These are phyloP conservation scores for Samia ricini DNA, from an alignment of 1,140 invertebrate species.

Conservation along the genomic window DNA sequence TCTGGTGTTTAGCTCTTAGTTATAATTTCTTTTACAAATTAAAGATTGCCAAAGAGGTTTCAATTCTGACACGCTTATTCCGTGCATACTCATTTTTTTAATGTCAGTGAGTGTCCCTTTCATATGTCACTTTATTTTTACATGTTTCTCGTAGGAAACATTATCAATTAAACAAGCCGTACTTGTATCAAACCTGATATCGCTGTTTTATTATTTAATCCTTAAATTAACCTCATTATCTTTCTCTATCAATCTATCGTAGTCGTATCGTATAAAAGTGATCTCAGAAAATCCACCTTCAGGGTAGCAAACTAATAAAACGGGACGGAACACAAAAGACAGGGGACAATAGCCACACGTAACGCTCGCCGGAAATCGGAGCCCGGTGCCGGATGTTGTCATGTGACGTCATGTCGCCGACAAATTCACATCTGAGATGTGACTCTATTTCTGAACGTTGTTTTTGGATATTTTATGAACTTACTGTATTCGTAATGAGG, in stretches of 20 bases:
- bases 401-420: conserved; percentile 15
- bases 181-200: too few relatives aligned
- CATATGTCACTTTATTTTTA: too few relatives aligned
- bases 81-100: too few relatives aligned
- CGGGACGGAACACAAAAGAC: conserved; percentile 26
- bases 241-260: neutral
- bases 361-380: conserved; percentile 22
- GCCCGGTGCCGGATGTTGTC: conserved; percentile 19
- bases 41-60: too few relatives aligned
- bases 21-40: too few relatives aligned
- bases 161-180: too few relatives aligned
- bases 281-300: conserved; percentile 17
- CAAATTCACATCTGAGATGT: conserved; percentile 3
- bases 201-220: too few relatives aligned
- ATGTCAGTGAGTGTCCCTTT: too few relatives aligned
- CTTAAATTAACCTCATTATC: too few relatives aligned
- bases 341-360: conserved; percentile 26
- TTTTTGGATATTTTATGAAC: neutral
- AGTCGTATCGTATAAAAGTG: conserved; percentile 15
- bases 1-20: too few relatives aligned
- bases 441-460: neutral
- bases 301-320: conserved; percentile 36
- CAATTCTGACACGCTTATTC: too few relatives aligned
- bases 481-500: neutral
- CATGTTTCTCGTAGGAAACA: too few relatives aligned